phyloP scores from a whole-genome alignment of 2,113 vertebrate genomes.

The Chitala chitala region DNA sequence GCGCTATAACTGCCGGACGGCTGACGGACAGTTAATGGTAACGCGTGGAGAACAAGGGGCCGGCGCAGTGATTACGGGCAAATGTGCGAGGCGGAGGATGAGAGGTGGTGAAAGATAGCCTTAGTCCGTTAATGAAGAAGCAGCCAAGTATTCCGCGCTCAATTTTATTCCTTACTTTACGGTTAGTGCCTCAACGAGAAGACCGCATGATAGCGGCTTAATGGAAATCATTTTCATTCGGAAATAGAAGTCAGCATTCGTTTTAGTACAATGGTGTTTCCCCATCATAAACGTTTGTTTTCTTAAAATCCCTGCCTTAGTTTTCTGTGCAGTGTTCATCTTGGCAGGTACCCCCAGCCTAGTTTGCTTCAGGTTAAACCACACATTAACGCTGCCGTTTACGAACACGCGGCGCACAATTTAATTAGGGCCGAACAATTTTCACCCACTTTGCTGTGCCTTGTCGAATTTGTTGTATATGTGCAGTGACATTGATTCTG shows the following conservation, averaged over 20 bases:
- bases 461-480: constrained; percentile 51
- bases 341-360: not conserved
- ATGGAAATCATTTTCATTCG: no score
- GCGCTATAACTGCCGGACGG: not conserved
- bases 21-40: not conserved
- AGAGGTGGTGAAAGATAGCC: not conserved
- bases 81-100: no score
- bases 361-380: constrained; percentile 36
- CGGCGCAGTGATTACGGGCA: not conserved
- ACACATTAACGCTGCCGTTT: constrained; percentile 46
- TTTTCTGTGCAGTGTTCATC: not conserved
- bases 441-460: constrained; percentile 28
- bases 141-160: no score
- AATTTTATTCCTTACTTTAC: no score
- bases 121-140: not conserved
- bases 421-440: constrained; percentile 51
- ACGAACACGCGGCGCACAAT: constrained; percentile 34
- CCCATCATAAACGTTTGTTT: no score
- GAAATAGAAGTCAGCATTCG: no score
- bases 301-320: not conserved
- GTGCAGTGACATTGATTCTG: constrained; percentile 55
- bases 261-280: no score
- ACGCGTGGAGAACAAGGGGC: not conserved
- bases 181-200: no score
- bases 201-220: no score